Conservation (phyloP, 2,113 vertebrate genomes). For the Pangasianodon hypophthalmus region DNA sequence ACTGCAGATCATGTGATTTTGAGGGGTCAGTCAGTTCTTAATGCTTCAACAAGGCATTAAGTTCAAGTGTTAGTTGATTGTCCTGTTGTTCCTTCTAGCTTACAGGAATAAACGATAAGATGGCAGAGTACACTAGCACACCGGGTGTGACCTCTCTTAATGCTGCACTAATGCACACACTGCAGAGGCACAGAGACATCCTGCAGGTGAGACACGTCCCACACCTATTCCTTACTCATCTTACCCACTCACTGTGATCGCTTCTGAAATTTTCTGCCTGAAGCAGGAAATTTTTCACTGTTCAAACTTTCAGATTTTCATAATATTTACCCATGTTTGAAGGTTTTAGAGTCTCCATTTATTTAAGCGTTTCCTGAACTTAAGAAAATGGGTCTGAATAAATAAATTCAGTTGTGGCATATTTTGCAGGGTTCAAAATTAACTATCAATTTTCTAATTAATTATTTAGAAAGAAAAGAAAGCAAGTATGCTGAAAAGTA, state of each 20-base stretch:
- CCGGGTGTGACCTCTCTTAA: constrained; percentile 89
- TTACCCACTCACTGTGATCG: not conserved
- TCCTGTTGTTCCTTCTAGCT: constrained; percentile 72
- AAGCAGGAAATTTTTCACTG: not conserved
- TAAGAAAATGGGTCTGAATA: not conserved
- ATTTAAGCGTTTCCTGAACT: not conserved
- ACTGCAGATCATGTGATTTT: not conserved
- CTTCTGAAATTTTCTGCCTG: not conserved
- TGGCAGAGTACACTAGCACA: constrained; percentile 91
- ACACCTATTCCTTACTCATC: not conserved
- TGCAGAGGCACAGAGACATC: constrained; percentile 96
- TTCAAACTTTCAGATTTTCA: not conserved
- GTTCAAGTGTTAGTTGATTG: not conserved
- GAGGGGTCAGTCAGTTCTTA: not conserved
- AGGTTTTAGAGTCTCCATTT: not conserved
- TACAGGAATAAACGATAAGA: constrained; percentile 93
- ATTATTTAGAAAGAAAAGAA: not conserved
- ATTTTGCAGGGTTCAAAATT: not conserved
- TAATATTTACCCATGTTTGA: not conserved
- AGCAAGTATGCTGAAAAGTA: not conserved
- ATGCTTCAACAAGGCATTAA: not conserved
- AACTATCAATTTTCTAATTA: not conserved
- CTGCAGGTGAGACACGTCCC: constrained; percentile 79
- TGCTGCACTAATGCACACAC: constrained; percentile 92
- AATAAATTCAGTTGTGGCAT: not conserved